Evolutionary conservation across 2,113 vertebrate genomes (phyloP), one percentile per base, ranked within the genome.

Genomic region (Nycticebus coucang): DNA sequence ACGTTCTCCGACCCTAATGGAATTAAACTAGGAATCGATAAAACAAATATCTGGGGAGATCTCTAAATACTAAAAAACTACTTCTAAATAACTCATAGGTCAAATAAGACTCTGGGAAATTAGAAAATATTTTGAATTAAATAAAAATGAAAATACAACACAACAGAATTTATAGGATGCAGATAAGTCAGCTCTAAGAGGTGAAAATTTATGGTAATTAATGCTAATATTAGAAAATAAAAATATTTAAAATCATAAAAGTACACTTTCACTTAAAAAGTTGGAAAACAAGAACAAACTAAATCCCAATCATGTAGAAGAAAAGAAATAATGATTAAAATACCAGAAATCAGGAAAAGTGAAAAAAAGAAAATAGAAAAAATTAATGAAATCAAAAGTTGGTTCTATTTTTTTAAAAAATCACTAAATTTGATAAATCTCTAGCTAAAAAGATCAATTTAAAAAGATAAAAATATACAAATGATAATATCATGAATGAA

Each of bases 111-210:
- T 64, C 64, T 64, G 30, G 5, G 35, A 92, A 95, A 74, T 81
- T 57, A 35, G 30, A 82, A 91, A 79, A 85, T 79, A 89, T 79
- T 93, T 89, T 89, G 22, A 89, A 84, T 57, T 93, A 93, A 79
- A 57, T 64, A 33, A 93, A 89, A 89, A 64, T 71, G 41, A 93
- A 93, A 86, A 80, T 28, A 68, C 14, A 86, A 37, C 45, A 59
- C 30, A 86, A 22, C 74, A 94, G 55, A 91, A 78, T 85, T 71
- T 62, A 41, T 57, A 11, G 28, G 12, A 62, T 87, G 60, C 11
- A 87, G 55, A 14, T 83, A 83, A 94, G 60, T 35, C 13, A 72
- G 59, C 78, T 17, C n/a, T 55, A 50, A 41, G 15, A 75, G 35
- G 18, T 12, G 7, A 33, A 33, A 83, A 57, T 72, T 28, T 78